Percentiles rank a stretch among this genome's conserved stretches.
These are phyloP conservation scores for Gymnoscopelus microlampas DNA, from an alignment of 2,797 vertebrate genomes.

Conservation along the genomic window DNA sequence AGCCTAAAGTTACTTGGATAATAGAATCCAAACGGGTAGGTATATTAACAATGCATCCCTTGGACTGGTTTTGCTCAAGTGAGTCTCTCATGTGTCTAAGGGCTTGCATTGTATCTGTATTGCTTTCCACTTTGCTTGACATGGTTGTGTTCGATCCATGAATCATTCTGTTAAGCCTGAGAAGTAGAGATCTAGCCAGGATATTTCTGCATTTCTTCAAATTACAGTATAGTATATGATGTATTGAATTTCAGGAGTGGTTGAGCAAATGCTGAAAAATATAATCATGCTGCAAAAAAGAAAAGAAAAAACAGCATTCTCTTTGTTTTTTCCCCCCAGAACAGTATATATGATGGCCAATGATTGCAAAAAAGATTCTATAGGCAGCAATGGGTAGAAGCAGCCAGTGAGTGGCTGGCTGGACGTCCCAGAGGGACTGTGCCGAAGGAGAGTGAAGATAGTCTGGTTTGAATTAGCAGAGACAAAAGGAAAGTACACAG, in stretches of 20 bases:
- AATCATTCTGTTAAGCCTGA: constrained; percentile 76
- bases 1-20: constrained; percentile 47
- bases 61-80: constrained; percentile 49
- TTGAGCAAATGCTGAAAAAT: constrained; percentile 45
- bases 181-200: constrained; percentile 71
- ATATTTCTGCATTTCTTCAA: constrained; percentile 46
- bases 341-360: neutral
- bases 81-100: constrained; percentile 66
- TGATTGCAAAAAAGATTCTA: neutral
- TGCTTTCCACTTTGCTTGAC: constrained; percentile 78
- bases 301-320: constrained; percentile 40
- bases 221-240: constrained; percentile 42
- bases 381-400: constrained; percentile 7
- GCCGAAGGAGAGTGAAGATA: constrained; percentile 37
- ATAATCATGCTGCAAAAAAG: constrained; percentile 56
- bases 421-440: constrained; percentile 10
- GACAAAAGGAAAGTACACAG: constrained; percentile 35
- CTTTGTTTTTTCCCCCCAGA: constrained; percentile 9
- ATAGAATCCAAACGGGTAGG: constrained; percentile 51
- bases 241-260: constrained; percentile 51
- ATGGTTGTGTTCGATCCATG: constrained; percentile 62
- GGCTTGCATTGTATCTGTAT: constrained; percentile 83
- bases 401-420: neutral
- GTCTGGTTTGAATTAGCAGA: constrained; percentile 46
- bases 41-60: constrained; percentile 58